Base-by-base conservation (phyloP, 1,140 invertebrate species). In the Pseudomyrmex sp. region DNA sequence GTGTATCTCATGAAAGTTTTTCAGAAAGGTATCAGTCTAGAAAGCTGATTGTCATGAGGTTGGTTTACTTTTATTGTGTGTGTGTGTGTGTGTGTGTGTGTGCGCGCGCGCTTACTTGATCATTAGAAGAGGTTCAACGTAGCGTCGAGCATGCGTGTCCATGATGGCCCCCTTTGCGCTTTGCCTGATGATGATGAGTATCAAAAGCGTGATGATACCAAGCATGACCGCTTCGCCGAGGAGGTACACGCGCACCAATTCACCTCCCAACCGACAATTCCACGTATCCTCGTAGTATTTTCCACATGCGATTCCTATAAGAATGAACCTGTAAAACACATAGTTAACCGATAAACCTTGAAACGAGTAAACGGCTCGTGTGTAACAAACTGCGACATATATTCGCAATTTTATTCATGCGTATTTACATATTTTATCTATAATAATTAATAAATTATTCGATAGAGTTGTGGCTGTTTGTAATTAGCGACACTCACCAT, bases 121-220 rank as follows among this genome's bases (percentile, higher is more conserved):
- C 61, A 96, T 95, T 8, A 97, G 92, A 48, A 97, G 94, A 56
- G 96, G 95, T 46, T 96, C 95, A 0, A 97, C 96, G 61, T 95
- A 94, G 88, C 95, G 95, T 85, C 96, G 95, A 1, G 95, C 95
- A 73, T 96, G 95, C 59, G 96, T 95, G 86, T 97, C 96, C n/a
- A 96, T 96, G 79, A 97, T 97, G 61, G 96, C 96, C 20, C 97
- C 97, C 84, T 95, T 95, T 1, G 96, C 95, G 74, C 96, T 97
- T 52, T 96, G 95, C 91, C 96, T 96, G 7, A 96, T 96, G 80
- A 97, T 94, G n/a, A 95, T 94, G 15, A 96, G 94, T 79, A 97
- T 92, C 2, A 97, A 93, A 70, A 97, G 88, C 85, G 96, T 95
- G 8, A 96, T 94, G 13, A 95, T 90, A 5, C 94, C 94, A 56